A percentile compares a stretch with the other conserved stretches of the same genome.
These are phyloP conservation scores for Drosophila biarmipes DNA, from an alignment of 1,140 invertebrate species.

Conservation along the genomic window DNA sequence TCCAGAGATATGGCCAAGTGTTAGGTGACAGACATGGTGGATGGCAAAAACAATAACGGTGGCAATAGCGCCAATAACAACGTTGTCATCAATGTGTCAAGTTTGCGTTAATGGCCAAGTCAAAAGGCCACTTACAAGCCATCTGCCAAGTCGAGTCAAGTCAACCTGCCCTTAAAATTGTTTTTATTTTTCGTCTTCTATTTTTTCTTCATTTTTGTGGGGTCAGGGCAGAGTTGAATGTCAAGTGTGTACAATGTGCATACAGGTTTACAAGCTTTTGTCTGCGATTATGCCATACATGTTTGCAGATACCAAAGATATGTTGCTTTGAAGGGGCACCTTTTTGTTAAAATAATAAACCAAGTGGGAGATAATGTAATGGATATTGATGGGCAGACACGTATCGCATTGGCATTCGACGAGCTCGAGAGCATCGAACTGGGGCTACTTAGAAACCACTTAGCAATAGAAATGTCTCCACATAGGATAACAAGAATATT, in stretches of 20 bases:
- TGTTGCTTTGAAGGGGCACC: not conserved
- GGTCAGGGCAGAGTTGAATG: slow-evolving; percentile 50
- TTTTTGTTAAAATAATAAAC: not conserved
- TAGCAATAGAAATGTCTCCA: too few species aligned
- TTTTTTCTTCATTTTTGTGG: slow-evolving; percentile 6
- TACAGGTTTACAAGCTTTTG: slow-evolving; percentile 12
- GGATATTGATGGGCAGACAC: not conserved
- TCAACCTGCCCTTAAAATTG: slow-evolving; percentile 19
- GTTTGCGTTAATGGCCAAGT: slow-evolving; percentile 72
- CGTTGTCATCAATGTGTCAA: slow-evolving; percentile 66
- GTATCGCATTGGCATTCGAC: too few species aligned
- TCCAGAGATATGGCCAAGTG: slow-evolving; percentile 37
- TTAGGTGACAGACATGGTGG: slow-evolving; percentile 29
- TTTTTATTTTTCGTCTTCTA: slow-evolving; percentile 3
- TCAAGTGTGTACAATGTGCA: slow-evolving; percentile 23
- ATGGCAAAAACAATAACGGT: slow-evolving; percentile 18
- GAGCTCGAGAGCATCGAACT: not conserved
- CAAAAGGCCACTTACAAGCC: slow-evolving; percentile 56
- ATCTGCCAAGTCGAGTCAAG: slow-evolving; percentile 13
- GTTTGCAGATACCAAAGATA: not conserved
- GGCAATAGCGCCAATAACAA: slow-evolving; percentile 33
- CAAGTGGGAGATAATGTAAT: not conserved
- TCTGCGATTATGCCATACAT: not conserved
- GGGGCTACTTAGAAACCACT: too few species aligned
- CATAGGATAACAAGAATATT: too few species aligned